Conservation (phyloP, 2,888 invertebrate genomes). For the Leucozona laternaria region DNA sequence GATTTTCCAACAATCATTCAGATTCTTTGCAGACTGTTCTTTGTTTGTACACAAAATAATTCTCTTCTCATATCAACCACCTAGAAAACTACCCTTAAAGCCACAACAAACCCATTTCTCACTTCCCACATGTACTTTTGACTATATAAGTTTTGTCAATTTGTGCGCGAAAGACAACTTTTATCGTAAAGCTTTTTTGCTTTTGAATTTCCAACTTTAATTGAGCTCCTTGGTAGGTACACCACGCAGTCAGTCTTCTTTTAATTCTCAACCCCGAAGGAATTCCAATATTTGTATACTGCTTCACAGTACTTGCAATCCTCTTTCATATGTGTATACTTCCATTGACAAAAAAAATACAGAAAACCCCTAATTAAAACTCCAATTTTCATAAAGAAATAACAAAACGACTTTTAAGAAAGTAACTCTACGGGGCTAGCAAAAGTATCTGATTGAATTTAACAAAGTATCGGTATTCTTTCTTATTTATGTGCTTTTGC, state of each 20-base stretch:
- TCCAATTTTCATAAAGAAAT: background rate
- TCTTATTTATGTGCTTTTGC: slow-evolving; percentile 27
- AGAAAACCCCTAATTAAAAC: background rate
- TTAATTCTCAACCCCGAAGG: slow-evolving; percentile 45
- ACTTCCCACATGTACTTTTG: slow-evolving; percentile 15
- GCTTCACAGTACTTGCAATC: slow-evolving; percentile 33
- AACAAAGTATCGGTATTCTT: slow-evolving; percentile 47
- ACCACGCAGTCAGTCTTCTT: slow-evolving; percentile 62
- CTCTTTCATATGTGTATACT: slow-evolving; percentile 47
- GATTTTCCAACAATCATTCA: slow-evolving; percentile 30
- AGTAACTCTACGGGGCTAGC: slow-evolving; percentile 30
- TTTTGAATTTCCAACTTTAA: slow-evolving; percentile 39
- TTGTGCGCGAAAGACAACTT: slow-evolving; percentile 38
- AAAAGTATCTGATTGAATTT: slow-evolving; percentile 34
- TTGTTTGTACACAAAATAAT: slow-evolving; percentile 13
- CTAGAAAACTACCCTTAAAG: slow-evolving; percentile 17
- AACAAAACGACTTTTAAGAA: slow-evolving; percentile 17
- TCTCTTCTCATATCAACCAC: slow-evolving; percentile 33
- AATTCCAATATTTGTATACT: slow-evolving; percentile 31
- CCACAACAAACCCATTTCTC: background rate
- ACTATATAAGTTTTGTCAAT: slow-evolving; percentile 11
- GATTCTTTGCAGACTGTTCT: slow-evolving; percentile 21
- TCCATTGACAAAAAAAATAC: slow-evolving; percentile 6
- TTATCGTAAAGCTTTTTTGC: slow-evolving; percentile 54
- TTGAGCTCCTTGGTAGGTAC: slow-evolving; percentile 34